Conservation (phyloP, 1,140 invertebrate genomes). For the Leguminivora glycinivorella region DNA sequence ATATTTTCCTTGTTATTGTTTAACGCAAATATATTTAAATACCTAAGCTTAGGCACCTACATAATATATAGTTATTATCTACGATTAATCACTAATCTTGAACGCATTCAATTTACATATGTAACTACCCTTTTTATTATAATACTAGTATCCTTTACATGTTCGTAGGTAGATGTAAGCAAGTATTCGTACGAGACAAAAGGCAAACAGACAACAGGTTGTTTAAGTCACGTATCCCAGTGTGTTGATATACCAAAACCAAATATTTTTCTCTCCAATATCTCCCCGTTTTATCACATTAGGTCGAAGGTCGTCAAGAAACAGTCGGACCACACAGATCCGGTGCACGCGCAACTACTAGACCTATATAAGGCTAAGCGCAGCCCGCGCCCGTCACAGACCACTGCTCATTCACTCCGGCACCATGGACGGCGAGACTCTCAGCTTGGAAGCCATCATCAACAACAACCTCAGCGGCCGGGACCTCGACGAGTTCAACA, state of each 20-base stretch:
- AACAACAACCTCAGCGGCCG: slow-evolving; percentile 75
- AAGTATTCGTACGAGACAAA: background rate
- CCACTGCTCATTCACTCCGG: slow-evolving; percentile 31
- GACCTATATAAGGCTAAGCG: slow-evolving; percentile 55
- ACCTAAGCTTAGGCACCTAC: slow-evolving; percentile 24
- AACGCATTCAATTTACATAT: background rate
- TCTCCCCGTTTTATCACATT: slow-evolving; percentile 53
- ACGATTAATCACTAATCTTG: background rate
- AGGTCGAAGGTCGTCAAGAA: slow-evolving; percentile 61
- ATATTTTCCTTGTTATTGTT: background rate
- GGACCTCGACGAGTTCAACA: slow-evolving; percentile 86
- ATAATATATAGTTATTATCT: slow-evolving; percentile 6
- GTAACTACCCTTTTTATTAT: background rate
- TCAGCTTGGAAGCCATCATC: slow-evolving; percentile 66
- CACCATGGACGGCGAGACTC: slow-evolving; percentile 67
- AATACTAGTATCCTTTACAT: background rate
- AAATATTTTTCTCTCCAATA: slow-evolving; percentile 58
- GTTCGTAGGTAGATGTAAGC: background rate
- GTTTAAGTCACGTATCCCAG: slow-evolving; percentile 44
- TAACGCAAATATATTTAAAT: background rate
- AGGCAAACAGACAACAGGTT: slow-evolving; percentile 11
- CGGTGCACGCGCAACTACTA: slow-evolving; percentile 37
- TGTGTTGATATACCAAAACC: slow-evolving; percentile 48
- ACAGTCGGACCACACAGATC: slow-evolving; percentile 46
- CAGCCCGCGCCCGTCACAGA: slow-evolving; percentile 44